Evolutionary conservation across 1,140 invertebrate species (phyloP).

Genomic region (Cotesia glomerata): DNA sequence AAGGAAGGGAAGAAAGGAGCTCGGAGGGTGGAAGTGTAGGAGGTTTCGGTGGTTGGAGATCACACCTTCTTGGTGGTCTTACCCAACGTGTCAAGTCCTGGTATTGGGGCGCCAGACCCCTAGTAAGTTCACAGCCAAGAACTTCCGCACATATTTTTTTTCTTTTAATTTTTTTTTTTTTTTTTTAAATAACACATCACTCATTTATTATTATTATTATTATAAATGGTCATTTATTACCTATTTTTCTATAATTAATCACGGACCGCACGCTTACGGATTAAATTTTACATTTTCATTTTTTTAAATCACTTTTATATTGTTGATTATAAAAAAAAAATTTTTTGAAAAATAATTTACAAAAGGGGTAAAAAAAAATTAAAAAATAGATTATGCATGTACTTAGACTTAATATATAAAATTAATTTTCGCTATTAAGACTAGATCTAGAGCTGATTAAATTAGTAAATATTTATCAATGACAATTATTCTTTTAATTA

Average conservation of each 20-base stretch:
- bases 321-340: too few species aligned
- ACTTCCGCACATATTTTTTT: constrained; percentile 26
- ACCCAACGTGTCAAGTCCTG: constrained; percentile 93
- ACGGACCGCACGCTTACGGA: constrained; percentile 1
- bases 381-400: constrained; percentile 4
- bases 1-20: constrained; percentile 60
- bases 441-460: constrained; percentile 47
- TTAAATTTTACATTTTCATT: neutral
- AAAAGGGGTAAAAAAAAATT: neutral
- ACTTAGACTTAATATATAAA: neutral
- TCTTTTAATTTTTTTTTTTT: constrained; percentile 24
- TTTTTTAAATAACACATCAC: too few species aligned
- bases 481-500: constrained; percentile 55
- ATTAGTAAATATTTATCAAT: constrained; percentile 44
- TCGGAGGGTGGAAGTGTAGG: constrained; percentile 68
- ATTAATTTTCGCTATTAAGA: constrained; percentile 1
- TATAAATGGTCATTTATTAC: neutral
- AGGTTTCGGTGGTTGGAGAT: constrained; percentile 89
- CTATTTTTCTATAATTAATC: neutral
- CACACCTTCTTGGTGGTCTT: constrained; percentile 84
- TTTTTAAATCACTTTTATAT: neutral
- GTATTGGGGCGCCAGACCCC: constrained; percentile 90
- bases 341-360: too few species aligned
- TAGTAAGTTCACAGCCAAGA: constrained; percentile 75
- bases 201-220: constrained; percentile 19